These are phyloP conservation scores for Xiphophorus maculatus DNA, from an alignment of 2,113 vertebrate species.

Conservation along the genomic window DNA sequence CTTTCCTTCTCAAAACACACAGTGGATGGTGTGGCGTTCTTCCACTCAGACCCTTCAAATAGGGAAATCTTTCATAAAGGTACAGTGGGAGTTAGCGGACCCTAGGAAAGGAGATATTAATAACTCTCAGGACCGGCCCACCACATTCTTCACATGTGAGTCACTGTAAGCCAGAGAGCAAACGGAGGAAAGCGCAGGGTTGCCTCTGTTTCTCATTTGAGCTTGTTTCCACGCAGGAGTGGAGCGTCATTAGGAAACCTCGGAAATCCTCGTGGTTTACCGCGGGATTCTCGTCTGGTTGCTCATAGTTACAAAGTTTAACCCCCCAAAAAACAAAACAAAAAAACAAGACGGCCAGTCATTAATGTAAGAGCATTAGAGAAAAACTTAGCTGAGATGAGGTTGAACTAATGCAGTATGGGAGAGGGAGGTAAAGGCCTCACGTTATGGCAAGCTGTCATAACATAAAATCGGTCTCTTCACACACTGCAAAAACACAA, in stretches of 20 bases:
- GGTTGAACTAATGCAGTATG: not conserved
- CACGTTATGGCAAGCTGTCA: not conserved
- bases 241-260: conserved; percentile 53
- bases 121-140: conserved; percentile 77
- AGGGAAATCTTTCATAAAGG: conserved; percentile 68
- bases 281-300: conserved; percentile 15
- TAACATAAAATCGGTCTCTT: too few relatives aligned
- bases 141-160: conserved; percentile 80
- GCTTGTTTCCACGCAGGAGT: conserved; percentile 79
- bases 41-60: conserved; percentile 61
- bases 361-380: not conserved
- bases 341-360: not conserved
- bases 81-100: conserved; percentile 77
- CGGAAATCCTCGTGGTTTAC: conserved; percentile 24
- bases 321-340: not conserved
- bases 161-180: conserved; percentile 72
- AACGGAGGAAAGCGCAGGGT: conserved; percentile 50
- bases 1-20: not conserved
- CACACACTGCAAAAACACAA: too few relatives aligned
- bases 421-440: not conserved
- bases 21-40: conserved; percentile 38
- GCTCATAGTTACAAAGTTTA: conserved; percentile 24
- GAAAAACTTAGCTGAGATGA: not conserved
- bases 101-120: conserved; percentile 82
- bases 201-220: conserved; percentile 79